Evolutionary conservation across 2,797 vertebrate species (phyloP).

Genomic region (Myotis findleyi): DNA sequence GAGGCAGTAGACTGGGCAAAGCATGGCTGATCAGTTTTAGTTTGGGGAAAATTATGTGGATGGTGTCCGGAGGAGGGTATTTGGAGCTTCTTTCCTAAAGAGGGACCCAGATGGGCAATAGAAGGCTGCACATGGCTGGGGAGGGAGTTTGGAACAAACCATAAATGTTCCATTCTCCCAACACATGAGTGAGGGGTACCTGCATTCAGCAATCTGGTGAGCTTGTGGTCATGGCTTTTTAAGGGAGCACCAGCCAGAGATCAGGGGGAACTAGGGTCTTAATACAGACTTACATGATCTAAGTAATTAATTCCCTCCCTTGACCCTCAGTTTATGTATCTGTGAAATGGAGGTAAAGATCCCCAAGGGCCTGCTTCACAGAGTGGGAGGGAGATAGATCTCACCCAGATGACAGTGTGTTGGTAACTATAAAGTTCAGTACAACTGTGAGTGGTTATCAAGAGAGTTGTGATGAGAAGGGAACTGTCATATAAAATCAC

Average conservation of each 20-base stretch:
- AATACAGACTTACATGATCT: not conserved
- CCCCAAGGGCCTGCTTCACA: not conserved
- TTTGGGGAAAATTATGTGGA: not conserved
- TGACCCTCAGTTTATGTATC: not conserved
- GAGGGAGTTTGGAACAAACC: not conserved
- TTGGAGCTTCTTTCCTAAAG: not conserved
- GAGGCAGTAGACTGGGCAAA: conserved; percentile 31
- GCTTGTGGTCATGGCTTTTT: not conserved
- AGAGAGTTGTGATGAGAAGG: conserved; percentile 3
- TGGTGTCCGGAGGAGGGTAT: not conserved
- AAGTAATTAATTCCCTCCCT: not conserved
- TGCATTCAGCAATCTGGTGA: not conserved
- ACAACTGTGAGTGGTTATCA: not conserved
- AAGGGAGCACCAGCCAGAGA: not conserved
- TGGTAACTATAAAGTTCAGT: not conserved
- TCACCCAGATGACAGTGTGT: not conserved
- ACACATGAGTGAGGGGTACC: not conserved
- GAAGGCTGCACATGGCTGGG: not conserved
- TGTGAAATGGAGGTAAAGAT: not conserved
- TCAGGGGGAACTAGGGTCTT: too few species aligned
- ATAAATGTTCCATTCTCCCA: not conserved
- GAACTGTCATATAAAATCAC: conserved; percentile 30
- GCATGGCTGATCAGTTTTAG: not conserved
- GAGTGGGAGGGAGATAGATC: not conserved
- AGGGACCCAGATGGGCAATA: not conserved